A percentile compares a stretch with the other conserved stretches of the same genome.
phyloP scores from a whole-genome alignment of 2,113 vertebrate genomes.

The Rhagologus leucostigma region DNA sequence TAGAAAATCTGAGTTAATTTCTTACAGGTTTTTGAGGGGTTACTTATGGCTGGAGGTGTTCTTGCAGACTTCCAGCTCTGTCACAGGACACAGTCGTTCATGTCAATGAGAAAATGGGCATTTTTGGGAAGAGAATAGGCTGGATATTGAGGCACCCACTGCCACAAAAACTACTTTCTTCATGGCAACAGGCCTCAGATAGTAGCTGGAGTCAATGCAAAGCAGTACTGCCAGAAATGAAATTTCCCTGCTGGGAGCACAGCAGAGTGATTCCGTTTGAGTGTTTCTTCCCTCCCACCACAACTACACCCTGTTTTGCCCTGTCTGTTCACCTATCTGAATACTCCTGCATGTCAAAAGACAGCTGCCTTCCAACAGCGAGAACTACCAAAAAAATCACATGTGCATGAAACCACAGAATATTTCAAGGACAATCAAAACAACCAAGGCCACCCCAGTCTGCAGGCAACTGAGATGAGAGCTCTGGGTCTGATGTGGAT shows the following conservation, averaged over 20 bases:
- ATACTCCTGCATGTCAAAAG: not conserved
- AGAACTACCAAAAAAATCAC: not conserved
- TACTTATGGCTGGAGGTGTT: not conserved
- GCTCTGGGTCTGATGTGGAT: not conserved
- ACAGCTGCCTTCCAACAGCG: not conserved
- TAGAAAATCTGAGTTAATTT: conserved; percentile 33
- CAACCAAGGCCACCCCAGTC: not conserved
- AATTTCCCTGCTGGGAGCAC: not conserved
- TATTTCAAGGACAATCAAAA: not conserved
- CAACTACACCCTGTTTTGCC: not conserved
- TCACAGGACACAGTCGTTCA: not conserved
- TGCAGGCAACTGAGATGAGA: not conserved
- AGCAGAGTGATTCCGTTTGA: not conserved
- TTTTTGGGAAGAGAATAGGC: not conserved
- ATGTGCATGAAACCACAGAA: fast-evolving
- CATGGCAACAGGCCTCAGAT: not conserved
- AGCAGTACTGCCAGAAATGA: not conserved
- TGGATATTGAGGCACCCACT: not conserved
- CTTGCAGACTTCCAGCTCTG: not conserved
- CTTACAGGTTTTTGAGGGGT: conserved; percentile 20
- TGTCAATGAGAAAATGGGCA: not conserved
- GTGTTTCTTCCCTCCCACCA: not conserved
- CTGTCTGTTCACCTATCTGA: not conserved
- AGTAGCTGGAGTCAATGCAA: not conserved
- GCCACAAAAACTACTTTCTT: not conserved